Evolutionary conservation across 2,113 vertebrate genomes (phyloP).

Genomic region (Monopterus albus): DNA sequence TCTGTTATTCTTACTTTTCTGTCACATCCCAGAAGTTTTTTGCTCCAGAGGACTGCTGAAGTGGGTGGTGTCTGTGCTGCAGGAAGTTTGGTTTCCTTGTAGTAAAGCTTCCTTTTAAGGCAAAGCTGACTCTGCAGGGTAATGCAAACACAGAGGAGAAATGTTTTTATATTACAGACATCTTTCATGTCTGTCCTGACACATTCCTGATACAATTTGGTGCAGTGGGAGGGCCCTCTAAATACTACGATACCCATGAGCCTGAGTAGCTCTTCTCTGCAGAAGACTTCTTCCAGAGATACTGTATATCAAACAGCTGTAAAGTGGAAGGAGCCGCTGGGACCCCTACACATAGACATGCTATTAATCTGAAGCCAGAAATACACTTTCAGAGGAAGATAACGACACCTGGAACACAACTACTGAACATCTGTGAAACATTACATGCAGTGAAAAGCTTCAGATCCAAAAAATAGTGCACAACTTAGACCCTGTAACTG

Average conservation of each 20-base stretch:
- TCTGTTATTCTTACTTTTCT: not conserved
- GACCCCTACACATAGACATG: too few relatives aligned
- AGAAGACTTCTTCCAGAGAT: not conserved
- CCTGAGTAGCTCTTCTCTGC: not conserved
- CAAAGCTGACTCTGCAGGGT: not conserved
- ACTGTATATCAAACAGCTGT: too few relatives aligned
- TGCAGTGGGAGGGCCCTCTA: not conserved
- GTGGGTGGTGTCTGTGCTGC: not conserved
- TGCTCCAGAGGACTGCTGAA: not conserved
- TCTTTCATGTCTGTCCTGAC: not conserved
- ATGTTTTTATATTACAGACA: too few relatives aligned
- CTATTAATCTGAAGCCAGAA: too few relatives aligned
- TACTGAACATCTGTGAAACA: too few relatives aligned
- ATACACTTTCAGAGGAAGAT: too few relatives aligned
- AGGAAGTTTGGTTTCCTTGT: conserved; percentile 30
- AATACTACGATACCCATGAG: conserved; percentile 33
- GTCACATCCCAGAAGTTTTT: not conserved
- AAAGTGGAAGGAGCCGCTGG: too few relatives aligned
- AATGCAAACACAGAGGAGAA: too few relatives aligned
- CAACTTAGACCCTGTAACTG: too few relatives aligned
- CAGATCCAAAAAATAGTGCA: too few relatives aligned
- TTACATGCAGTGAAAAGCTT: too few relatives aligned
- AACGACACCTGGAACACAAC: too few relatives aligned
- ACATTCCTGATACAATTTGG: not conserved
- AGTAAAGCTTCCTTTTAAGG: conserved; percentile 54